A percentile compares a stretch with the other conserved stretches of the same genome.
These are phyloP conservation scores for Hyperopisus bebe DNA, from an alignment of 2,113 vertebrate species.

Conservation along the genomic window DNA sequence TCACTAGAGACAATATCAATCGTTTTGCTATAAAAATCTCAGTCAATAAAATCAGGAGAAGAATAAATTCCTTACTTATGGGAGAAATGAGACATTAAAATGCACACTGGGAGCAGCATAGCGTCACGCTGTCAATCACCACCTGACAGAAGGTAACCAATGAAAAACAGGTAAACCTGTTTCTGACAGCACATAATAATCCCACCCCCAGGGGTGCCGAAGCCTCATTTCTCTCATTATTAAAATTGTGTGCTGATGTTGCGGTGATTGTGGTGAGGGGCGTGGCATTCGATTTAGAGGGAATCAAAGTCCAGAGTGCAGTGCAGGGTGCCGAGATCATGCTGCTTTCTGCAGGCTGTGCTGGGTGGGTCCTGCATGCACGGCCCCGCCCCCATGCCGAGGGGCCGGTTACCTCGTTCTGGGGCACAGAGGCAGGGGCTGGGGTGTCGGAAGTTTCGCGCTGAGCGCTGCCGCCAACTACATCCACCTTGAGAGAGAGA, in stretches of 20 bases:
- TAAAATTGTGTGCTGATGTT: not conserved
- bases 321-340: constrained; percentile 35
- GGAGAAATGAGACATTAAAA: not conserved
- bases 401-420: constrained; percentile 59
- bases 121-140: not conserved
- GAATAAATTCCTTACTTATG: not conserved
- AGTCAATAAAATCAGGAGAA: not conserved
- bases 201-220: not conserved
- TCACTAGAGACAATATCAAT: not conserved
- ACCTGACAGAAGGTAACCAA: not conserved
- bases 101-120: not conserved
- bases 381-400: constrained; percentile 20
- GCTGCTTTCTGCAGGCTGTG: constrained; percentile 38
- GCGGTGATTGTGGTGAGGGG: constrained; percentile 1
- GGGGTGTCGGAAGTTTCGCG: constrained; percentile 57
- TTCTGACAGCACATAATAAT: not conserved
- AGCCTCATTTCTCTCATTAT: not conserved
- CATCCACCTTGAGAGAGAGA: constrained; percentile 62
- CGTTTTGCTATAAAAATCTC: not conserved
- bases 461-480: constrained; percentile 41
- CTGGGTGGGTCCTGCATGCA: constrained; percentile 35
- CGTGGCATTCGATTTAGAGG: not conserved
- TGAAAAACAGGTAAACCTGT: not conserved
- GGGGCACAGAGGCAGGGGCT: constrained; percentile 49
- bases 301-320: not conserved